phyloP scores from a whole-genome alignment of 2,888 invertebrate species.

The Ectemnius continuus region DNA sequence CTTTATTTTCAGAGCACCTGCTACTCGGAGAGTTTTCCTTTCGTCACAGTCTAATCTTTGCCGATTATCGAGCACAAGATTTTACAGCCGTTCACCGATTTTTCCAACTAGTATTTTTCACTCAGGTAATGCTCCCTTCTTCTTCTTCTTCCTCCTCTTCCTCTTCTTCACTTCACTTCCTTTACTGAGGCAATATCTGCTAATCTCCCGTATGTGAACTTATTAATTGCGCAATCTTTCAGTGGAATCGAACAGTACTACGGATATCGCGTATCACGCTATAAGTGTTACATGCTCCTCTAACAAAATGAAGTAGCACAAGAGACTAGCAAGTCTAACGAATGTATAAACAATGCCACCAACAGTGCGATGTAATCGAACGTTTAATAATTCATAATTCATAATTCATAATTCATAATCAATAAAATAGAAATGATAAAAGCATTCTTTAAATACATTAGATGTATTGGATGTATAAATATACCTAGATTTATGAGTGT shows the following conservation, averaged over 20 bases:
- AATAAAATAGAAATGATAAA: conserved; percentile 69
- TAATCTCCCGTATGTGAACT: too few relatives aligned
- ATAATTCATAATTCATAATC: conserved; percentile 57
- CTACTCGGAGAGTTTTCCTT: conserved; percentile 54
- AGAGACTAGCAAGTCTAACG: conserved; percentile 4
- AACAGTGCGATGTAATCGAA: conserved; percentile 50
- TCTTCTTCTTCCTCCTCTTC: too few relatives aligned
- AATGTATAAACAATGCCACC: conserved; percentile 33
- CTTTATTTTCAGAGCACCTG: conserved; percentile 37
- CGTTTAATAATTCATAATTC: conserved; percentile 59
- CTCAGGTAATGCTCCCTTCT: conserved; percentile 35
- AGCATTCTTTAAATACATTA: conserved; percentile 71
- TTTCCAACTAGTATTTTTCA: conserved; percentile 62
- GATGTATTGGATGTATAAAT: conserved; percentile 70
- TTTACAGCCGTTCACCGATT: conserved; percentile 65
- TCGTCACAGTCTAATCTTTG: conserved; percentile 51
- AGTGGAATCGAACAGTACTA: conserved; percentile 27
- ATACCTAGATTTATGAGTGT: conserved; percentile 73
- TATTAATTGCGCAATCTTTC: conserved; percentile 8
- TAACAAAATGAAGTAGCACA: conserved; percentile 28
- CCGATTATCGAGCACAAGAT: conserved; percentile 54
- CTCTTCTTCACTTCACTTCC: too few relatives aligned
- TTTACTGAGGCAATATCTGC: too few relatives aligned
- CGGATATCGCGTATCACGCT: conserved; percentile 31
- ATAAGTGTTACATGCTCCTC: conserved; percentile 34